Evolutionary conservation across 2,888 invertebrate genomes (phyloP).

Genomic region (Ashinkailepas kermadecensis): DNA sequence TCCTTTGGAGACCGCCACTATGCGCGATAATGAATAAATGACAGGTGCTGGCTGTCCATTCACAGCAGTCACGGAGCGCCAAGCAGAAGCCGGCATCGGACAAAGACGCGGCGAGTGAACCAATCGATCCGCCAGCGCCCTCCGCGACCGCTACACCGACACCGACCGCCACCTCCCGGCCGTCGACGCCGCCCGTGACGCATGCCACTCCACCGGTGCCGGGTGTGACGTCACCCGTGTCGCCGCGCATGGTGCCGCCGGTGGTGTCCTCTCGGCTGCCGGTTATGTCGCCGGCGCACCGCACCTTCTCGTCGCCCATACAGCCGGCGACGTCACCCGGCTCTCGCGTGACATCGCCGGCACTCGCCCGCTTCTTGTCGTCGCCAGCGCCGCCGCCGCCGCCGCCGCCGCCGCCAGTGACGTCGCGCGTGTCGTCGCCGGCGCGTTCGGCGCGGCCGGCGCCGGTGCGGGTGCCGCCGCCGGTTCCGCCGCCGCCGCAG

Average conservation of each 20-base stretch:
- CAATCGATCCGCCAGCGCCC: too few relatives aligned
- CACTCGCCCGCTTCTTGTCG: background rate
- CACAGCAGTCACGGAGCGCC: background rate
- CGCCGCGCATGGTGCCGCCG: background rate
- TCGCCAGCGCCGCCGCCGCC: background rate
- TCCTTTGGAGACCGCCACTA: too few relatives aligned
- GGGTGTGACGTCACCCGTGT: background rate
- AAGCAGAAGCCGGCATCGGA: background rate
- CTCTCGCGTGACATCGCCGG: background rate
- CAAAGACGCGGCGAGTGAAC: background rate
- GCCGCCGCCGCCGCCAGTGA: background rate
- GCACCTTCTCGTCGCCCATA: background rate
- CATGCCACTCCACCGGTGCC: slow-evolving; percentile 1
- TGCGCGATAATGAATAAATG: too few relatives aligned
- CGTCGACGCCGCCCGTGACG: too few relatives aligned
- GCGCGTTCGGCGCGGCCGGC: background rate
- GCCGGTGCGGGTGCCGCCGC: background rate
- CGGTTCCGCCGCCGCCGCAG: background rate
- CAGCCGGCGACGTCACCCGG: background rate
- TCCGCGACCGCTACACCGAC: background rate
- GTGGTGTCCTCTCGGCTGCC: background rate
- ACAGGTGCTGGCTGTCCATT: background rate
- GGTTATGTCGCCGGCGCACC: background rate
- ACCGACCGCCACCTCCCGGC: background rate
- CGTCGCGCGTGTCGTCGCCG: background rate